Evolutionary conservation across 2,797 vertebrate genomes (phyloP), one percentile per base, ranked within the genome.

Genomic region (Anas flavirostris): DNA sequence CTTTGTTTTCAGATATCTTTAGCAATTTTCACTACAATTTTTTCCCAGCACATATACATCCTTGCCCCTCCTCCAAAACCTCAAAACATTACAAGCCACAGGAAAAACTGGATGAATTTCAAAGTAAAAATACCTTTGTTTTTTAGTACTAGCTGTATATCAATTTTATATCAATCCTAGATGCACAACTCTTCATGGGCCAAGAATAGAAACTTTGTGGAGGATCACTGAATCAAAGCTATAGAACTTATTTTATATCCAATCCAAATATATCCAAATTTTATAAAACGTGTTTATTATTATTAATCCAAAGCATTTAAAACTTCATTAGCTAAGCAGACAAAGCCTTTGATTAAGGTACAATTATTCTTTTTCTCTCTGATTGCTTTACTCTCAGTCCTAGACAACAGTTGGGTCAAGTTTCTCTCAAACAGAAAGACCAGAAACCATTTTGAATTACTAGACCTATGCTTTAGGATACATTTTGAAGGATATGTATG

Each of bases 371-470:
- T 59, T 39, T n/a, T 4, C 15, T 6, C 26, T 39, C 10, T 44
- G 55, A 39, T 31, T 48, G 3, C 9, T 81, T 35, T 8, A 5
- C 5, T 67, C 58, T 56, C 53, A 78, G 26, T 7, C 22, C 11
- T 35, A 21, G 22, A 33, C 35, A 72, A 44, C 9, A 48, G 15
- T n/a, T 76, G 22, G 7, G 12, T 69, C 18, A 53, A 44, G 43
- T 29, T 87, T 10, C 11, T 69, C 8, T 29, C 41, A 26, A 0
- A 53, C 5, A 90, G 43, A 37, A 86, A 50, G 25, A 48, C 3
- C 13, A 69, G 18, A 82, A 81, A 43, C 1, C 2, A 9, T 21
- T 64, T 5, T 33, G 8, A 48, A 53, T 33, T 0, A 0, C 33
- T 33, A 2, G 0, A 69, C 33, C 28, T 17, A 15, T 72, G 55